Conservation (phyloP, 2,113 vertebrate species). For the Laterallus jamaicensis region DNA sequence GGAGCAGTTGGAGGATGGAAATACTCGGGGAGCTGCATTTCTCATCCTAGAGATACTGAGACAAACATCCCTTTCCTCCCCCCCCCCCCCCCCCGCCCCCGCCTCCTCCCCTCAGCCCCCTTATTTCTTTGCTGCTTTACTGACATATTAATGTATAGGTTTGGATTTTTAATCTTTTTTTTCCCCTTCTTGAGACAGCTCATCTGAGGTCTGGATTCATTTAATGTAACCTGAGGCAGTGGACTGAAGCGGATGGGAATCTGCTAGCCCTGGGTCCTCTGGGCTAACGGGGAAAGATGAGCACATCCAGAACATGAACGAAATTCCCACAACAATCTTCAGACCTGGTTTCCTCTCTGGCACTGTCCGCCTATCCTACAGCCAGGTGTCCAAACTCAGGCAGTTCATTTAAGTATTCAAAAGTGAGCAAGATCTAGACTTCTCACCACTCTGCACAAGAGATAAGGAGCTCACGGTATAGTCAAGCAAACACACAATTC, state of each 20-base stretch:
- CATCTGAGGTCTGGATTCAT: constrained; percentile 28
- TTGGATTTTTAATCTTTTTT: neutral
- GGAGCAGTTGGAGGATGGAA: constrained; percentile 40
- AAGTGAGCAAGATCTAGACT: neutral
- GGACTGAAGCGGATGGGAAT: neutral
- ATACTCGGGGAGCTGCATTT: neutral
- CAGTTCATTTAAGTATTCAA: neutral
- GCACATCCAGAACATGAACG: neutral
- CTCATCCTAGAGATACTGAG: neutral
- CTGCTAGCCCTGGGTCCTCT: neutral
- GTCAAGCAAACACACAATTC: neutral
- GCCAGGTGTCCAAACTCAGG: neutral
- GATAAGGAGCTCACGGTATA: neutral
- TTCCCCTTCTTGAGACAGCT: neutral
- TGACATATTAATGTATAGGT: neutral
- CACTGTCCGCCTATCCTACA: neutral
- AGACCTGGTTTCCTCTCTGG: neutral
- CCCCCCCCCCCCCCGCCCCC: neutral
- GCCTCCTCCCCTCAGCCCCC: neutral
- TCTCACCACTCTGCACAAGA: neutral
- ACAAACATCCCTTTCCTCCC: neutral
- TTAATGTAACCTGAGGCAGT: neutral
- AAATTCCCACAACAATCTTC: constrained; percentile 1
- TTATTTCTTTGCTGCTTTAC: neutral
- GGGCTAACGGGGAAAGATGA: neutral